Evolutionary conservation across 2,797 vertebrate species (phyloP).

Genomic region (Thripadectes ignobilis): DNA sequence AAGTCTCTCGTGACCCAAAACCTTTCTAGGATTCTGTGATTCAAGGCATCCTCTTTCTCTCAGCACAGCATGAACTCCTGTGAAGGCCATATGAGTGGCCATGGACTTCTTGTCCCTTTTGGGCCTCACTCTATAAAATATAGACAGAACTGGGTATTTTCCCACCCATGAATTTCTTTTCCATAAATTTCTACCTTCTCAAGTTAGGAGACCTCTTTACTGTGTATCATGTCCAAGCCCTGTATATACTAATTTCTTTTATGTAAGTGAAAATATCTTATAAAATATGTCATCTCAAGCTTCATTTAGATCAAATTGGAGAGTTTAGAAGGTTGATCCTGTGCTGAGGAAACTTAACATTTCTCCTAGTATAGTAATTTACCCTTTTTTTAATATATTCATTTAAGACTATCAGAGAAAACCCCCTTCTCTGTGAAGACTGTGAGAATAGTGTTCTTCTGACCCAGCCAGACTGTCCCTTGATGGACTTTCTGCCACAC

Average conservation of each 20-base stretch:
- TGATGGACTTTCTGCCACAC: background rate
- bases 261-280: background rate
- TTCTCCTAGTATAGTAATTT: background rate
- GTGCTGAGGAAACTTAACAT: background rate
- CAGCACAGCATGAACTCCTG: background rate
- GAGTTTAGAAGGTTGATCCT: background rate
- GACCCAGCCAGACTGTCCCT: background rate
- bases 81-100: fast-evolving
- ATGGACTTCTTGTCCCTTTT: background rate
- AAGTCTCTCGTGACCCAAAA: background rate
- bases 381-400: background rate
- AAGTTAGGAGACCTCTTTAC: background rate
- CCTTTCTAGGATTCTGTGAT: background rate
- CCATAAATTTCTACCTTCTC: background rate
- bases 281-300: background rate
- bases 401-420: background rate
- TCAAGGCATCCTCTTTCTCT: background rate
- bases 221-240: background rate
- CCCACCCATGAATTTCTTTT: background rate
- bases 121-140: background rate
- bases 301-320: background rate
- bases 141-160: background rate
- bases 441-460: background rate
- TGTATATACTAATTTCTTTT: background rate
- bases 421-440: background rate